phyloP scores from a whole-genome alignment of 1,140 invertebrate genomes.

The Bombyx mori region ASM3026992v2 NC_085110.1:12496501-12497000 shows the following conservation, averaged over 20 bases:
- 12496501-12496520: too few species aligned
- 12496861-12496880: conserved; percentile 1
- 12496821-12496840: conserved; percentile 3
- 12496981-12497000: conserved; percentile 31
- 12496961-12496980: conserved; percentile 50
- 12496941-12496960: conserved; percentile 64
- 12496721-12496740: conserved; percentile 51
- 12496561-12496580: too few species aligned
- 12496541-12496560: too few species aligned
- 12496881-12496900: too few species aligned
- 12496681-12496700: conserved; percentile 48
- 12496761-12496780: conserved; percentile 31
- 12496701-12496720: conserved; percentile 42
- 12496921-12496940: conserved; percentile 3
- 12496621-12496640: conserved; percentile 38
- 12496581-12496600: not conserved
- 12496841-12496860: not conserved
- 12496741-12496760: conserved; percentile 43
- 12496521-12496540: too few species aligned
- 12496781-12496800: conserved; percentile 38
- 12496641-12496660: conserved; percentile 43
- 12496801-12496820: conserved; percentile 2
- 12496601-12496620: conserved; percentile 37
- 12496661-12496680: conserved; percentile 34
- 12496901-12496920: not conserved